Evolutionary conservation across 2,888 invertebrate genomes (phyloP), one percentile per base, ranked within the genome.

Genomic region (Ashinkailepas kermadecensis): DNA sequence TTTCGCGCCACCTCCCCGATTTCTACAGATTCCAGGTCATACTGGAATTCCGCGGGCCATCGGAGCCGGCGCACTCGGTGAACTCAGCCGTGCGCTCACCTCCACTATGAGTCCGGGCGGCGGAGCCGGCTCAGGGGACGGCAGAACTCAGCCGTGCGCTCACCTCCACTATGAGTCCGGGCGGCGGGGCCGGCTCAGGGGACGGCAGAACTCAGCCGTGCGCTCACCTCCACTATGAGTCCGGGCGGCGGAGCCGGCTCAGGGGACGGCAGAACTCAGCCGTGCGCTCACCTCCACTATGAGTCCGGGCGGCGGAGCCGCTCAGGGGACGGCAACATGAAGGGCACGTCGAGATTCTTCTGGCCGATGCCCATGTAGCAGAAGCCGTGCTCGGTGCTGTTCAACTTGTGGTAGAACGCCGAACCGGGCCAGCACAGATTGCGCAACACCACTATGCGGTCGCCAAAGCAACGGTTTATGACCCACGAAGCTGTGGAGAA

Each of bases 381-480:
- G 79, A 58, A 79, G 79, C 79, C 79, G 79, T 79, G 21, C 13
- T 79, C 79, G 58, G 79, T 25, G 58, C 23, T 79, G 79, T n/a
- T n/a, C 23, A 79, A 23, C 3, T 58, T 58, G 79, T 79, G 79
- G 58, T 79, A 79, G 57, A 79, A 79, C 11, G 58, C 58, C 25
- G 58, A 21, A 12, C 79, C 79, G 12, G 79, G 79, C 79, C 79
- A 79, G 23, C 13, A 13, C 8, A 58, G 57, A 25, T 15, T 79
- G 3, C 79, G 58, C 1, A 79, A 13, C 23, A 58, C 23, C 79
- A 58, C 79, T 58, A 79, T 23, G 7, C 58, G n/a, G 23, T 15
- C 58, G 23, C 58, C 58, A 7, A 23, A n/a, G 25, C 79, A 79
- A 0, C 58, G 58, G 79, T 23, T 79, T 13, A 79, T 9, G 3